Conservation (phyloP, 2,797 vertebrate genomes). For the Furcifer pardalis region DNA sequence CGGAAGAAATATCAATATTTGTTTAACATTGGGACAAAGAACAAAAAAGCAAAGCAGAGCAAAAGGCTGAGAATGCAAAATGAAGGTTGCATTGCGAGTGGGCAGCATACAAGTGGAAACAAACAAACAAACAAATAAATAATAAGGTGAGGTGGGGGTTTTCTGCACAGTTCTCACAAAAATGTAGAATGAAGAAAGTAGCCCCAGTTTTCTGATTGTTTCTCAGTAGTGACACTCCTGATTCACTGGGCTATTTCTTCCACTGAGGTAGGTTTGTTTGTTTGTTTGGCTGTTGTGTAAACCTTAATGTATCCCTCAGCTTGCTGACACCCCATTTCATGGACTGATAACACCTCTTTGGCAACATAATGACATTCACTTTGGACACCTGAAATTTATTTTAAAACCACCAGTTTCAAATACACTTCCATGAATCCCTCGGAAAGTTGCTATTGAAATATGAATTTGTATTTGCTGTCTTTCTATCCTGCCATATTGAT, state of each 20-base stretch:
- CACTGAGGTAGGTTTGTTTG: no score
- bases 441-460: not conserved
- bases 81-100: no score
- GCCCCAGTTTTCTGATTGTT: no score
- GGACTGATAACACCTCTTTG: not conserved
- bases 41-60: not conserved
- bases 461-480: not conserved
- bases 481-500: not conserved
- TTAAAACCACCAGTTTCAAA: not conserved
- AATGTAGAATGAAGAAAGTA: not conserved
- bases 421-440: not conserved
- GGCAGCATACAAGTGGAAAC: no score
- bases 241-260: no score
- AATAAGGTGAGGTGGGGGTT: no score
- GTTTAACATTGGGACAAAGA: not conserved
- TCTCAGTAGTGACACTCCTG: no score
- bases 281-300: no score
- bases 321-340: not conserved
- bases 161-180: not conserved
- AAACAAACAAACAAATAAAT: no score
- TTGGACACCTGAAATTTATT: not conserved
- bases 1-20: not conserved
- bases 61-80: not conserved
- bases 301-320: not conserved
- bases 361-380: not conserved